Evolutionary conservation across 2,888 invertebrate species (phyloP), one percentile per base, ranked within the genome.

Genomic region (Anaspis maculata): DNA sequence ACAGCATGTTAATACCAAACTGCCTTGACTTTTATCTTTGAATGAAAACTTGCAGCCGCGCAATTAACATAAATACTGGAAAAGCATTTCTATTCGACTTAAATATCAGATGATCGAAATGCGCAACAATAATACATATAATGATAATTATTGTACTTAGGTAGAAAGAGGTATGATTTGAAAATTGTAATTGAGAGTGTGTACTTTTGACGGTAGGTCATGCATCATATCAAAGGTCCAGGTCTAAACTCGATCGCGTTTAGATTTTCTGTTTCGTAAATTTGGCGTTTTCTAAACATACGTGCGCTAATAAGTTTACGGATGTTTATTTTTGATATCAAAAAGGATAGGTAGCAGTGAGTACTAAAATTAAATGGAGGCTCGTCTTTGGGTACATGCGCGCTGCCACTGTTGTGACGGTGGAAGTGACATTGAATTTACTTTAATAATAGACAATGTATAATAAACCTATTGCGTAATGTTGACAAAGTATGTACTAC

Each of bases 391-490:
- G 16, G 13, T 11, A 16, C 35, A 31, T 39, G 39, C 39, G 39
- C 32, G 13, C 9, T 39, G 10, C 15, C 21, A 37, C 15, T 42
- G 35, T 42, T 44, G 42, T 48, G 47, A 48, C 45, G 48, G 40
- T 39, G 43, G 41, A 41, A 44, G 44, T 49, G 52, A 52, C 54
- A 54, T 54, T 54, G 54, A 54, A 48, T 44, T 42, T 42, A 46
- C n/a, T 42, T 49, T 52, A 54, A 52, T 52, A 51, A 52, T 51
- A 48, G 48, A 46, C 41, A 39, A 32, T 36, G 45, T 44, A 44
- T 49, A 45, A 47, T 41, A 46, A 48, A 47, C 44, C 39, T 39
- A 45, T 53, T 53, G 47, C 50, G 48, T 49, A 53, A 53, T 30
- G 25, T 32, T 30, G 35, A 32, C 19, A 19, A 16, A n/a, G n/a